Percentiles rank a stretch among this genome's conserved stretches.
These are phyloP conservation scores for Drosophila ezoana DNA, from an alignment of 2,888 invertebrate species.

Conservation along the genomic window DNA sequence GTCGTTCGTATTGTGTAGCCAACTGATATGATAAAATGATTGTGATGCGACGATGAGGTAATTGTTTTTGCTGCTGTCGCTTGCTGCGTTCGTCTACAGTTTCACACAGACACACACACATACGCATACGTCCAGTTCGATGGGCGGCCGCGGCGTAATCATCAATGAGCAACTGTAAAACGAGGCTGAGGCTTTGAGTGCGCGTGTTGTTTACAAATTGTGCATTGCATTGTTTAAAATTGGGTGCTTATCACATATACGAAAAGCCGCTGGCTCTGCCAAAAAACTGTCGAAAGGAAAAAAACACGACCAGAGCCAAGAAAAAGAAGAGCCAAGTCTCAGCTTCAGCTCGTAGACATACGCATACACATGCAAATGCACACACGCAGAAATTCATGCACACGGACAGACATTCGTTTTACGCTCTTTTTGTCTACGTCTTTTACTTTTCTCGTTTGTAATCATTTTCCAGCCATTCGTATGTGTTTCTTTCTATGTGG, in stretches of 20 bases:
- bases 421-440: constrained; percentile 78
- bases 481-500: constrained; percentile 69
- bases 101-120: constrained; percentile 56
- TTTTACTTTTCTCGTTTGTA: constrained; percentile 80
- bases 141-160: constrained; percentile 69
- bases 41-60: constrained; percentile 69
- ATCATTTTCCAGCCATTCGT: constrained; percentile 78
- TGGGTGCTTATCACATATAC: constrained; percentile 33
- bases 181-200: constrained; percentile 57
- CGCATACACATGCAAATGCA: constrained; percentile 38
- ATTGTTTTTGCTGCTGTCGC: constrained; percentile 62
- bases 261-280: constrained; percentile 30
- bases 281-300: constrained; percentile 31
- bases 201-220: constrained; percentile 74
- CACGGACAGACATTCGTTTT: constrained; percentile 49
- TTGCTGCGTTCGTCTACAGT: constrained; percentile 72
- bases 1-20: constrained; percentile 24
- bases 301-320: constrained; percentile 34
- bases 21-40: constrained; percentile 56
- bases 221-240: constrained; percentile 41
- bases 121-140: constrained; percentile 46
- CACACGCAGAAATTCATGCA: constrained; percentile 25
- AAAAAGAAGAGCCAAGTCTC: constrained; percentile 35
- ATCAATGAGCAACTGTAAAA: constrained; percentile 73
- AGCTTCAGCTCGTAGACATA: constrained; percentile 47